These are phyloP conservation scores for Paradoxurus hermaphroditus DNA, from an alignment of 2,113 vertebrate genomes.

Conservation along the genomic window DNA sequence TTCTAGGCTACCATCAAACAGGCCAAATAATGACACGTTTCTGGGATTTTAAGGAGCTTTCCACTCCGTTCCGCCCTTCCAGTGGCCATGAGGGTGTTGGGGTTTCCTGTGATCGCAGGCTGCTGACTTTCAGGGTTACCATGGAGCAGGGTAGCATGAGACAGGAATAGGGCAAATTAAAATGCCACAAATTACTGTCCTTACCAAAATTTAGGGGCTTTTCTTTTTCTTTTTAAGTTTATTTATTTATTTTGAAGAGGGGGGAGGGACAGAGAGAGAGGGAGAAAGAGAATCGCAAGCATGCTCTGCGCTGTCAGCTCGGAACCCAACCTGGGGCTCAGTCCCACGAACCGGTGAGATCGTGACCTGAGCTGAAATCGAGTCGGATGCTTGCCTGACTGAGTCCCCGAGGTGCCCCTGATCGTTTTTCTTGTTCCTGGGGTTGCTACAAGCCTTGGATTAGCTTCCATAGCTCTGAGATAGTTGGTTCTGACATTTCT, in stretches of 20 bases:
- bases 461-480: conserved; percentile 1
- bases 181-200: background rate
- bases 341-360: too few species aligned
- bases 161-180: background rate
- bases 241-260: too few species aligned
- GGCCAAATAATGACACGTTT: background rate
- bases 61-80: background rate
- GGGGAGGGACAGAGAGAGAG: too few species aligned
- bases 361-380: too few species aligned
- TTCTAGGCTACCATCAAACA: background rate
- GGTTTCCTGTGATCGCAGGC: background rate
- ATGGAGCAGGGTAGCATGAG: background rate
- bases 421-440: background rate
- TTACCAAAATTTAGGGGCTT: background rate
- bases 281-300: too few species aligned
- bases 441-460: background rate
- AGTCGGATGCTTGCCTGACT: too few species aligned
- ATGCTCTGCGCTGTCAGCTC: too few species aligned
- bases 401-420: too few species aligned
- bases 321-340: too few species aligned
- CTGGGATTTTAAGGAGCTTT: background rate
- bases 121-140: background rate
- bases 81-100: background rate
- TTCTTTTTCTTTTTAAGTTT: background rate
- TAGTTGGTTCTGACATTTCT: background rate